These are phyloP conservation scores for Lampris megalopsis DNA, from an alignment of 2,113 vertebrate species.

Conservation along the genomic window DNA sequence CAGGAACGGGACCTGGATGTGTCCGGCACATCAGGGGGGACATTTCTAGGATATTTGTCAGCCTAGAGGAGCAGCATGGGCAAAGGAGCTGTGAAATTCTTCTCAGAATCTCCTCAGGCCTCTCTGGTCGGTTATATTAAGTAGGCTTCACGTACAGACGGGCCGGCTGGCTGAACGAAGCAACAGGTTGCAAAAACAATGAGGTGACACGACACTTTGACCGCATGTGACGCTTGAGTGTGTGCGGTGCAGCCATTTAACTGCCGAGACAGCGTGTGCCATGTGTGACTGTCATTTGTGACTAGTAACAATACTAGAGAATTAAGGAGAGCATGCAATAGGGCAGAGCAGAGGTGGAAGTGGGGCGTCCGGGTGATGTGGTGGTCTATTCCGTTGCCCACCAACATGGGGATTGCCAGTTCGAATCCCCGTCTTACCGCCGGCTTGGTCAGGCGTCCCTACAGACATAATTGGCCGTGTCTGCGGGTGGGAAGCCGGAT, in stretches of 20 bases:
- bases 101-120: slow-evolving; percentile 47
- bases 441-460: too few species aligned
- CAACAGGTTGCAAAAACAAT: slow-evolving; percentile 67
- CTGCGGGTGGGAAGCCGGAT: too few species aligned
- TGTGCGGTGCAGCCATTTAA: slow-evolving; percentile 11
- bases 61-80: slow-evolving; percentile 21
- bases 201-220: slow-evolving; percentile 5
- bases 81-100: slow-evolving; percentile 39
- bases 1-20: slow-evolving; percentile 70
- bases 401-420: too few species aligned
- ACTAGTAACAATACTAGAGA: neutral
- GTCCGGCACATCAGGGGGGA: slow-evolving; percentile 53
- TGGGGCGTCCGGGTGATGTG: too few species aligned
- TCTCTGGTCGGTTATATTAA: slow-evolving; percentile 37
- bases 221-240: neutral
- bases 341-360: too few species aligned
- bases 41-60: slow-evolving; percentile 62
- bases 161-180: slow-evolving; percentile 50
- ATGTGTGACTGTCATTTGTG: slow-evolving; percentile 46
- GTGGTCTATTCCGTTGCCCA: too few species aligned
- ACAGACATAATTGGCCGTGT: too few species aligned
- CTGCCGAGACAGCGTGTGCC: slow-evolving; percentile 7
- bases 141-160: slow-evolving; percentile 22
- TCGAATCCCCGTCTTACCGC: too few species aligned
- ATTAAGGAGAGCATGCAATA: too few species aligned